Conservation (phyloP, 2,888 invertebrate genomes). For the Torymus aiolomorphi region DNA sequence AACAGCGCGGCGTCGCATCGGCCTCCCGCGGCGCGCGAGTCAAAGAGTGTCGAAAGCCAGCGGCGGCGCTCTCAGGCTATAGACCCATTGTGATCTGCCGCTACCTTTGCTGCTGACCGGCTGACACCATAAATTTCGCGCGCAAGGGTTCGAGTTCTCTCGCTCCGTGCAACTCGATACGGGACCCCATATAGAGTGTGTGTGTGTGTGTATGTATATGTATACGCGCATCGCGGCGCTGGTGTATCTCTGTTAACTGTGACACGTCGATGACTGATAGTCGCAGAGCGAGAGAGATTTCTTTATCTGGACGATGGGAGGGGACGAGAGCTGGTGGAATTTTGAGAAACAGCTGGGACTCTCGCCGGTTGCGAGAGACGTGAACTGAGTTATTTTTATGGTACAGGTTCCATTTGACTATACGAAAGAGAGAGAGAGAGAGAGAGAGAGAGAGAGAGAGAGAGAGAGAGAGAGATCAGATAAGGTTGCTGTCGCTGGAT, state of each 20-base stretch:
- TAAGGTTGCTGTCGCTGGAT: no score
- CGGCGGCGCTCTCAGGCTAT: no score
- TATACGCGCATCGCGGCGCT: background rate
- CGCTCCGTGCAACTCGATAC: conserved; percentile 32
- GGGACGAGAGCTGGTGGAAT: background rate
- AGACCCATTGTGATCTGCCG: conserved; percentile 2
- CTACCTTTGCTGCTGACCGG: background rate
- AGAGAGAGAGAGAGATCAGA: conserved; percentile 2
- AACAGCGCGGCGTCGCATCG: background rate
- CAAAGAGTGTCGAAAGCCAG: conserved; percentile 56
- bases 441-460: background rate
- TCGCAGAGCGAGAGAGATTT: background rate
- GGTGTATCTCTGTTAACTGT: background rate
- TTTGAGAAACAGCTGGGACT: conserved; percentile 6
- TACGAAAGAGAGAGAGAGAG: no score
- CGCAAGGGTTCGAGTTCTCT: conserved; percentile 6
- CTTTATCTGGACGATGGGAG: conserved; percentile 12
- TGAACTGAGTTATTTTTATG: conserved; percentile 33
- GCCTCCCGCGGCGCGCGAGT: conserved; percentile 58
- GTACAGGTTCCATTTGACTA: background rate
- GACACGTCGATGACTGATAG: conserved; percentile 37
- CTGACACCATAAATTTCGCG: conserved; percentile 42
- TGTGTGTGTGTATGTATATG: background rate
- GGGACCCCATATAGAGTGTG: conserved; percentile 11
- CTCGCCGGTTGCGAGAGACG: no score